phyloP scores from a whole-genome alignment of 92 coral and sea anemone genomes.

The Porites lobata region DNA sequence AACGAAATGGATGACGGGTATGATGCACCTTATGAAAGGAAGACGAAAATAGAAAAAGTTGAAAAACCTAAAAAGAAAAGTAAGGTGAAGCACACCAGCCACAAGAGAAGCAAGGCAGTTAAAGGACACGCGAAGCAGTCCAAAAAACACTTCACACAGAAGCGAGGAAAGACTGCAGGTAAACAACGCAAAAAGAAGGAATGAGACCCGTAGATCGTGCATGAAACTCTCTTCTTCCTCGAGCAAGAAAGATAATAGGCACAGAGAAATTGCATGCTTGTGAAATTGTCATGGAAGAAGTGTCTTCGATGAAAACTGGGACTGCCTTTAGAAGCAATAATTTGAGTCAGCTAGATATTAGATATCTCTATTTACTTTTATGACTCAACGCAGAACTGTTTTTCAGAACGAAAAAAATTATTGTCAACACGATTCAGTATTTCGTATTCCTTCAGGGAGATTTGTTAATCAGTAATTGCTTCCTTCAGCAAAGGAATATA shows the following conservation, averaged over 20 bases:
- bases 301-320: neutral
- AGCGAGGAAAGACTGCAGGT: conserved; percentile 53
- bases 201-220: conserved; percentile 26
- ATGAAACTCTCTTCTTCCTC: conserved; percentile 14
- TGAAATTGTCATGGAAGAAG: neutral
- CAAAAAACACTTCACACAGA: conserved; percentile 50
- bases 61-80: conserved; percentile 31
- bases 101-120: conserved; percentile 17
- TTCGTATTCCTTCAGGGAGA: no score
- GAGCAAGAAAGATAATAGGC: neutral
- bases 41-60: conserved; percentile 78
- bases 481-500: no score
- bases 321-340: neutral
- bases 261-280: neutral
- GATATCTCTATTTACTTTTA: neutral
- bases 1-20: conserved; percentile 77
- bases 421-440: no score
- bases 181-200: conserved; percentile 29
- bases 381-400: no score
- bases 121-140: conserved; percentile 37
- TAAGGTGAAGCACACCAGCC: conserved; percentile 22
- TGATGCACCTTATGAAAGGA: conserved; percentile 75
- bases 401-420: no score
- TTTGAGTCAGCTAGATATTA: neutral
- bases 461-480: no score